Percentiles rank a stretch among this genome's conserved stretches.
Conservation (phyloP, 2,888 invertebrate genomes). For the Idaea biselata region DNA sequence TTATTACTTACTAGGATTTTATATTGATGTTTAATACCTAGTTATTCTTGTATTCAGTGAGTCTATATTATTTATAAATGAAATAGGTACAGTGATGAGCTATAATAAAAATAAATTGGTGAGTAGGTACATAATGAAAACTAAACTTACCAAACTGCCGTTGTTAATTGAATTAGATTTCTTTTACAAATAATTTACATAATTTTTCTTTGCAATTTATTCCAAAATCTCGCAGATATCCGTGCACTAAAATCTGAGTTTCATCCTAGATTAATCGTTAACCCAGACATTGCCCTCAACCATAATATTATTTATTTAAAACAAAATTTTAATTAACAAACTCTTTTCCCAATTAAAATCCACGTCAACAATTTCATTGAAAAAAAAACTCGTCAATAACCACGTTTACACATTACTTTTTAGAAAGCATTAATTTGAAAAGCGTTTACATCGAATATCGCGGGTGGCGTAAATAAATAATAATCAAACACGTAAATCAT, state of each 20-base stretch:
- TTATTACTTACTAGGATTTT: no score
- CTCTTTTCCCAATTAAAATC: neutral
- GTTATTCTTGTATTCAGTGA: no score
- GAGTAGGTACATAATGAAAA: neutral
- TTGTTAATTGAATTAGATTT: neutral
- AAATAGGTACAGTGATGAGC: no score
- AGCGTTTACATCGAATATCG: constrained; percentile 31
- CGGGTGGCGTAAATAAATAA: constrained; percentile 65
- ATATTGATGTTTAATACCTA: no score
- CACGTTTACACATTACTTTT: constrained; percentile 30
- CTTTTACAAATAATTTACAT: neutral
- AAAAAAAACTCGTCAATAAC: constrained; percentile 19
- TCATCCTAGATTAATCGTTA: neutral
- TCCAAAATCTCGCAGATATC: neutral
- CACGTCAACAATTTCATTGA: constrained; percentile 15
- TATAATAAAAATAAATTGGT: neutral
- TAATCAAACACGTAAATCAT: constrained; percentile 52
- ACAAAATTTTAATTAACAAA: neutral
- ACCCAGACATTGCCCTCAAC: neutral
- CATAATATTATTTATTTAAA: neutral
- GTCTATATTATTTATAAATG: no score
- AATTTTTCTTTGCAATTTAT: neutral
- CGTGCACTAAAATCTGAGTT: neutral
- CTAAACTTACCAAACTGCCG: neutral
- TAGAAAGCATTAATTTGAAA: constrained; percentile 38